Evolutionary conservation across 1,140 invertebrate genomes (phyloP).

Genomic region (Battus philenor): DNA sequence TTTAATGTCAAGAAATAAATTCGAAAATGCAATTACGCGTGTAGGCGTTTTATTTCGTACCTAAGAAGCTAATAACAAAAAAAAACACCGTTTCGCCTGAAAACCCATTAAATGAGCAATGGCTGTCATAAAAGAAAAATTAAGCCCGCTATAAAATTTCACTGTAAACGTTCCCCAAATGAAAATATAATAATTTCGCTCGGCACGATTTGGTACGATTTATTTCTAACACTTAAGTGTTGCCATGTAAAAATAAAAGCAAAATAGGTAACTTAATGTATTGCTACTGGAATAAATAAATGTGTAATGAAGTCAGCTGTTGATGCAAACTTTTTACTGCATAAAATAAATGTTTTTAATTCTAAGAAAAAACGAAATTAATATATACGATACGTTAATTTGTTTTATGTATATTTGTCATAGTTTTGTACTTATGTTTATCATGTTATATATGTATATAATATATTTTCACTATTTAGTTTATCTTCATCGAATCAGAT

Average conservation of each 20-base stretch:
- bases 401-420: too few relatives aligned
- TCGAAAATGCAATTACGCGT: constrained; percentile 10
- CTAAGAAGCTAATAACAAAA: constrained; percentile 22
- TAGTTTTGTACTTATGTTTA: too few relatives aligned
- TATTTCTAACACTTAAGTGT: constrained; percentile 20
- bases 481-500: too few relatives aligned
- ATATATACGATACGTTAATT: too few relatives aligned
- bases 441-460: too few relatives aligned
- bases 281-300: not conserved
- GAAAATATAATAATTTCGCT: constrained; percentile 37
- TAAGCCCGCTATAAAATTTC: constrained; percentile 37
- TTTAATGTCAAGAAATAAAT: constrained; percentile 12
- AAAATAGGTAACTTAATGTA: not conserved
- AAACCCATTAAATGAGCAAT: constrained; percentile 20
- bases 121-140: constrained; percentile 38
- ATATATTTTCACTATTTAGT: too few relatives aligned
- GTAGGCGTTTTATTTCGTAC: constrained; percentile 8
- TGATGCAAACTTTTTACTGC: too few relatives aligned
- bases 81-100: constrained; percentile 11
- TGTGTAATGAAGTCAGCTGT: too few relatives aligned
- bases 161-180: constrained; percentile 23
- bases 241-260: not conserved
- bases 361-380: too few relatives aligned
- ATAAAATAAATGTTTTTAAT: too few relatives aligned
- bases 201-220: constrained; percentile 24